phyloP scores from a whole-genome alignment of 2,113 vertebrate species.

The Podocnemis expansa region DNA sequence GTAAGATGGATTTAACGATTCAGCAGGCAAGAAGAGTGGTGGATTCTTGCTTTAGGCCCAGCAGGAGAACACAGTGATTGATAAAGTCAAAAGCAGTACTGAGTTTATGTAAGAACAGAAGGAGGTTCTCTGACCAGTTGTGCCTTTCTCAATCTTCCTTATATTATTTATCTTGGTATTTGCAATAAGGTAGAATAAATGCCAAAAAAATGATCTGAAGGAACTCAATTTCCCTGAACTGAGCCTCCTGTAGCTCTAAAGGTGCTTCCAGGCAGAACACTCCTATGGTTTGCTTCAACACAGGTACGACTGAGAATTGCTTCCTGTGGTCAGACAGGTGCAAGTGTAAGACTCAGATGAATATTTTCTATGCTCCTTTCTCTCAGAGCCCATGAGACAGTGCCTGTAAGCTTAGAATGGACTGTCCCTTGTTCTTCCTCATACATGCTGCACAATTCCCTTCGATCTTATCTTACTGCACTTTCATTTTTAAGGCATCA shows the following conservation, averaged over 20 bases:
- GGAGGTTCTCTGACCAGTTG: fast-evolving
- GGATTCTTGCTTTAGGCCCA: neutral
- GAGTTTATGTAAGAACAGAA: neutral
- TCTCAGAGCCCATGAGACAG: neutral
- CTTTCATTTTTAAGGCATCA: slow-evolving; percentile 31
- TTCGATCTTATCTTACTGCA: neutral
- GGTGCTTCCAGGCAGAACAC: neutral
- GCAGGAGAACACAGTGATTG: neutral
- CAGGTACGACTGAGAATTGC: neutral
- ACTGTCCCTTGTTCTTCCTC: slow-evolving; percentile 9
- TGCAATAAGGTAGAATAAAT: neutral
- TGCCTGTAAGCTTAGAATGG: neutral
- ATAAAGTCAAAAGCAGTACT: neutral
- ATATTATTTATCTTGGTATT: neutral
- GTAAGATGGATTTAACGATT: neutral
- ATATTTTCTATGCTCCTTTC: neutral
- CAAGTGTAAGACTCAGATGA: neutral
- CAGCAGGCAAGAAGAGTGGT: neutral
- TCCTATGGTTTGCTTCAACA: neutral
- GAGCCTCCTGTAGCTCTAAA: neutral
- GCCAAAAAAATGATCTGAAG: neutral
- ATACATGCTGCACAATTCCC: neutral
- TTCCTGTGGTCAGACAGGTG: neutral
- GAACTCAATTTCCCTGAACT: fast-evolving
- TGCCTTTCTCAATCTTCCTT: neutral